Evolutionary conservation across 2,888 invertebrate genomes (phyloP).

Genomic region (Brenthis hecate): DNA sequence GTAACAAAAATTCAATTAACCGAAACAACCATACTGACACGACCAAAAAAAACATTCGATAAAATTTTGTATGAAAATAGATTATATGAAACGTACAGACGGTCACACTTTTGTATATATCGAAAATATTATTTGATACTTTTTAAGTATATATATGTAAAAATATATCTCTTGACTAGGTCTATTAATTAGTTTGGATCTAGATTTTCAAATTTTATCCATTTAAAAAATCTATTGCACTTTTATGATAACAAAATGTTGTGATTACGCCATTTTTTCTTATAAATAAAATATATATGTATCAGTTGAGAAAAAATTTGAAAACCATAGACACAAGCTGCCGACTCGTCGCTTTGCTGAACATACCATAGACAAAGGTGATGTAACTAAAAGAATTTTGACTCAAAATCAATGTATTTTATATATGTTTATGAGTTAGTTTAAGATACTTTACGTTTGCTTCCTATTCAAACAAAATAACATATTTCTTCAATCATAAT

Average conservation of each 20-base stretch:
- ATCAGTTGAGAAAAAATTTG: background rate
- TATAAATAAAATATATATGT: conserved; percentile 3
- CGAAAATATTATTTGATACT: conserved; percentile 13
- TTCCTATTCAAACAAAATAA: too few species aligned
- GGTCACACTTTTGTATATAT: conserved; percentile 15
- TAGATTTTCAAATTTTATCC: conserved; percentile 1
- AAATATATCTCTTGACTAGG: conserved; percentile 17
- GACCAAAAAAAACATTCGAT: conserved; percentile 30
- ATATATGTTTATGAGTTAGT: too few species aligned
- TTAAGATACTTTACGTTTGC: too few species aligned
- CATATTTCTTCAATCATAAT: too few species aligned
- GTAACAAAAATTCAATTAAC: conserved; percentile 9
- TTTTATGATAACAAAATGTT: conserved; percentile 3
- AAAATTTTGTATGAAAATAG: conserved; percentile 34
- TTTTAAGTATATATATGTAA: conserved; percentile 22
- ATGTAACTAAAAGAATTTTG: too few species aligned
- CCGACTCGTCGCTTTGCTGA: conserved; percentile 1
- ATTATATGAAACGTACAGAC: conserved; percentile 38
- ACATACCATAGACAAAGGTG: too few species aligned
- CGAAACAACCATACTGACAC: conserved; percentile 14
- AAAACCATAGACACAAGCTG: conserved; percentile 1
- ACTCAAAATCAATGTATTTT: too few species aligned
- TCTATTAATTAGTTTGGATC: background rate
- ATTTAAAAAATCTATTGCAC: conserved; percentile 16
- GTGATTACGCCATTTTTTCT: background rate